phyloP scores from a whole-genome alignment of 2,797 vertebrate genomes.

The Acridotheres tristis region DNA sequence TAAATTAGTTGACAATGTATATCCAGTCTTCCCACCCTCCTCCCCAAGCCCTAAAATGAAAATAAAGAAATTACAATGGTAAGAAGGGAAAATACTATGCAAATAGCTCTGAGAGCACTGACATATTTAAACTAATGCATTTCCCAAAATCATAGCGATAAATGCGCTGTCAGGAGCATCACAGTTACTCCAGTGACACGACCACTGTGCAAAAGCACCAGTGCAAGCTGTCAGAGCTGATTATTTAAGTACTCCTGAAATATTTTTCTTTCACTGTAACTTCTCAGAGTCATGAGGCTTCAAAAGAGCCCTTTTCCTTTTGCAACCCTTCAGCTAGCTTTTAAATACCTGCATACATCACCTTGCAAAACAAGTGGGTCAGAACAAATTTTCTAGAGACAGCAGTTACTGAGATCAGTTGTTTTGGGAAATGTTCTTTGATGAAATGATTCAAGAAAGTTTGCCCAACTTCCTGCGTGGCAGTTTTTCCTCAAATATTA shows the following conservation, averaged over 20 bases:
- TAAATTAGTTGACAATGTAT: constrained; percentile 43
- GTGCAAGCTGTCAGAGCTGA: constrained; percentile 1
- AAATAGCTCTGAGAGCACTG: constrained; percentile 33
- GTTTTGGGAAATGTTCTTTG: not conserved
- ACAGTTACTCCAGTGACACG: not conserved
- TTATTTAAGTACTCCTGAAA: not conserved
- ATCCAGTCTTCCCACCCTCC: constrained; percentile 22
- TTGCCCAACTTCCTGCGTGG: not conserved
- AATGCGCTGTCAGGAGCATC: constrained; percentile 16
- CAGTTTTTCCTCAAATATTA: not conserved
- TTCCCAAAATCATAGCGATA: constrained; percentile 17
- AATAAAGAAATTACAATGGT: constrained; percentile 19
- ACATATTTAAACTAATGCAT: constrained; percentile 21
- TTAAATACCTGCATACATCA: not conserved
- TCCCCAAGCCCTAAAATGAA: constrained; percentile 25
- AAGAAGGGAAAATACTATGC: constrained; percentile 30
- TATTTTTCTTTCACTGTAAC: not conserved
- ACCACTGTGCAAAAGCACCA: not conserved
- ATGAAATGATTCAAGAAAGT: not conserved
- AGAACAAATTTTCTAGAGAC: not conserved
- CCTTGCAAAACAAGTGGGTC: not conserved
- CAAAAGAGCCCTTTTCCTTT: not conserved
- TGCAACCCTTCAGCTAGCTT: not conserved
- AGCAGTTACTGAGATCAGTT: not conserved
- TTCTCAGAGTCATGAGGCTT: not conserved